These are phyloP conservation scores for Clistopyga incitator DNA, from an alignment of 2,888 invertebrate species.

Conservation along the genomic window DNA sequence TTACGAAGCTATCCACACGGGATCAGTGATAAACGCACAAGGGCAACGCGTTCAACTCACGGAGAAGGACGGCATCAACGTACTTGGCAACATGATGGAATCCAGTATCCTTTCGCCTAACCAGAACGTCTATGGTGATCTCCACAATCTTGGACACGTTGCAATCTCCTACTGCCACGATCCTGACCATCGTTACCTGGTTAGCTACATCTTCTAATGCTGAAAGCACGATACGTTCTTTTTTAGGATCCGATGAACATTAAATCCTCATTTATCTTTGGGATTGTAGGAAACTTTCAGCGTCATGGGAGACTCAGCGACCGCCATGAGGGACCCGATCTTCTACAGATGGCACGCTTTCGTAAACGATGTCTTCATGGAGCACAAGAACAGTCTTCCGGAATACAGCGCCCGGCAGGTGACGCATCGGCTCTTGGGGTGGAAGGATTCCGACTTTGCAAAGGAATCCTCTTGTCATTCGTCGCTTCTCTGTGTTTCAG, in stretches of 20 bases:
- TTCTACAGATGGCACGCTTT: constrained; percentile 95
- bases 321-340: constrained; percentile 94
- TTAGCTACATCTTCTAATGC: constrained; percentile 78
- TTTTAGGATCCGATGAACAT: background rate
- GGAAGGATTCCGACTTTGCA: background rate
- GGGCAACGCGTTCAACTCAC: constrained; percentile 87
- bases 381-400: constrained; percentile 89
- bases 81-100: constrained; percentile 92
- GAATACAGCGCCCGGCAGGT: constrained; percentile 88
- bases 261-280: background rate
- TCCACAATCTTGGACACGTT: constrained; percentile 94
- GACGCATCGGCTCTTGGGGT: constrained; percentile 60
- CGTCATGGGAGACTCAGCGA: constrained; percentile 93
- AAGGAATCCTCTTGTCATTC: background rate
- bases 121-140: constrained; percentile 89
- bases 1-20: constrained; percentile 89
- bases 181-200: constrained; percentile 91
- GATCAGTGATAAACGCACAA: constrained; percentile 86
- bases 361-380: constrained; percentile 91
- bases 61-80: constrained; percentile 90
- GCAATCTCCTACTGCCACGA: constrained; percentile 92
- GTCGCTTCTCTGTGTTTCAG: constrained; percentile 81
- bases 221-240: background rate
- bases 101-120: constrained; percentile 89
- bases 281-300: constrained; percentile 89